A percentile compares a stretch with the other conserved stretches of the same genome.
phyloP scores from a whole-genome alignment of 1,140 invertebrate genomes.

The Ceratina australensis region DNA sequence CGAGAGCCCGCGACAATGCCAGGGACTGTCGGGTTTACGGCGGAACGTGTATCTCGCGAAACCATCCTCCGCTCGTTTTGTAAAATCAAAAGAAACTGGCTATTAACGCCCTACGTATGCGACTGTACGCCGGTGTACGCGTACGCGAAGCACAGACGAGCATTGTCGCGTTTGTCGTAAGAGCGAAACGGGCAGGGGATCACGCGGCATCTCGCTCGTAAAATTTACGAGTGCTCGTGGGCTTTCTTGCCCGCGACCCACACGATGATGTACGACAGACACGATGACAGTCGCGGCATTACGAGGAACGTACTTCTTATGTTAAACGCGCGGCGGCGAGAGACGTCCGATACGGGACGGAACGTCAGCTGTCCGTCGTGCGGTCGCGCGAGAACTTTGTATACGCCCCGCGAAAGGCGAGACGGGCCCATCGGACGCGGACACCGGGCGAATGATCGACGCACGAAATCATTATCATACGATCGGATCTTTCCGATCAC shows the following conservation, averaged over 20 bases:
- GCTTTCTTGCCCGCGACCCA: constrained; percentile 33
- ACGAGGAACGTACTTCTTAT: constrained; percentile 43
- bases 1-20: background rate
- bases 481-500: constrained; percentile 52
- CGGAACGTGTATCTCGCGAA: background rate
- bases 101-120: background rate
- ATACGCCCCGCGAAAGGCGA: background rate
- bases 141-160: too few relatives aligned
- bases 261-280: constrained; percentile 53
- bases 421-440: background rate
- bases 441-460: constrained; percentile 36
- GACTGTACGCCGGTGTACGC: background rate
- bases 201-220: constrained; percentile 15
- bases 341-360: constrained; percentile 39
- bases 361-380: constrained; percentile 35
- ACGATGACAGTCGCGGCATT: constrained; percentile 54
- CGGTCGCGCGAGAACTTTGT: background rate
- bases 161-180: background rate
- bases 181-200: background rate
- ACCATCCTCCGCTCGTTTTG: constrained; percentile 3
- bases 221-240: constrained; percentile 58
- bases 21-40: constrained; percentile 2
- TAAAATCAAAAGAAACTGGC: constrained; percentile 5
- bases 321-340: constrained; percentile 26
- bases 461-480: constrained; percentile 53